Evolutionary conservation across 2,113 vertebrate genomes (phyloP), one percentile per base, ranked within the genome.

Genomic region (Nesoenas mayeri): DNA sequence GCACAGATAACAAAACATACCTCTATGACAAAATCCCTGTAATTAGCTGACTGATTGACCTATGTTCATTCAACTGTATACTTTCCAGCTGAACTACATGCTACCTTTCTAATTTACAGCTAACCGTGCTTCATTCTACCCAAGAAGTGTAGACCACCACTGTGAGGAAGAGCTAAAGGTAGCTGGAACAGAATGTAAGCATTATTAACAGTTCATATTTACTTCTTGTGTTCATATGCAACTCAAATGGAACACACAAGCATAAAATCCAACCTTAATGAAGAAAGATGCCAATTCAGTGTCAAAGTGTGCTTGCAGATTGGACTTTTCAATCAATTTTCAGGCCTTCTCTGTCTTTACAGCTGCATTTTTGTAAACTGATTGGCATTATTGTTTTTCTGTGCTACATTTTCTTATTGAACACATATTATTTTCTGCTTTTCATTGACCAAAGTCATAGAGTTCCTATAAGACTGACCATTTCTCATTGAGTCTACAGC

Each of bases 351-450:
- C 12, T 54, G 21, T 9, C 2, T 77, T 64, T 77, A 50, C 11
- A 64, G 5, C 1, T 15, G 4, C 13, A 31, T 74, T 48, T 64
- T 18, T 56, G 8, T 24, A 36, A 17, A 16, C 4, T 28, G 21
- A 44, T 34, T 1, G 0, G 4, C 1, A 1, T 24, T 36, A 1
- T 24, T 40, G 12, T 13, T 53, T 53, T 3, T 75, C 74, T 75
- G 6, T 70, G 34, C 1, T 28, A 36, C 2, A 17, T 13, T 80
- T 87, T 4, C 7, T 34, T 29, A 25, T 6, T 34, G 12, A 62
- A 40, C 4, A 47, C 6, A 57, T 32, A 44, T 9, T n/a, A 1
- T 2, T 61, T 64, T 40, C 5, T 77, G 4, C 16, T 66, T 88
- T 65, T 34, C 1, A 7, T 17, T 65, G 15, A 17, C 29, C 11